Evolutionary conservation across 2,113 vertebrate species (phyloP).

Genomic region (Acrocephalus kingi): DNA sequence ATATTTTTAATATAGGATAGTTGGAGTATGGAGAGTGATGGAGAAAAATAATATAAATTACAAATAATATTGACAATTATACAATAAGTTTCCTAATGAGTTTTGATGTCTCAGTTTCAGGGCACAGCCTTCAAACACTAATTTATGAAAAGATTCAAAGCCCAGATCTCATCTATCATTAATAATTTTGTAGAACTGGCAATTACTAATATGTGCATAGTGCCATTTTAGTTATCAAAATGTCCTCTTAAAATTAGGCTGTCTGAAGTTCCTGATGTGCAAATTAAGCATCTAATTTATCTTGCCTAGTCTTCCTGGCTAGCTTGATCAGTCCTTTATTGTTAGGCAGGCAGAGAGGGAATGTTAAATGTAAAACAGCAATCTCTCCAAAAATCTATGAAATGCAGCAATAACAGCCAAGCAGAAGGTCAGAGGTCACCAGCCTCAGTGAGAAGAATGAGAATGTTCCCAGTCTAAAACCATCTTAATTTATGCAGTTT

Average conservation of each 20-base stretch:
- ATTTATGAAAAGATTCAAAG: conserved; percentile 48
- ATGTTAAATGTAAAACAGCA: conserved; percentile 14
- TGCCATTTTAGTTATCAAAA: conserved; percentile 72
- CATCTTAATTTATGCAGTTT: background rate
- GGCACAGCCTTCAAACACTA: background rate
- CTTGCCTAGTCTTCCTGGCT: conserved; percentile 51
- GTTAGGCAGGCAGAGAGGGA: conserved; percentile 27
- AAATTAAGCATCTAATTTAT: conserved; percentile 77
- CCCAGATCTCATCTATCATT: conserved; percentile 48
- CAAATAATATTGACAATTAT: background rate
- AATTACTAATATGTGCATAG: conserved; percentile 52
- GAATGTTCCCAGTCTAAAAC: background rate
- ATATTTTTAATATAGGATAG: background rate
- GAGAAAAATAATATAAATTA: background rate
- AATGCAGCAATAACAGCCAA: background rate
- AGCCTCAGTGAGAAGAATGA: background rate
- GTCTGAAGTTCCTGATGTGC: conserved; percentile 62
- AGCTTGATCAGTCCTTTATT: conserved; percentile 48
- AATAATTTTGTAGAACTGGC: conserved; percentile 50
- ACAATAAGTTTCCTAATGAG: background rate
- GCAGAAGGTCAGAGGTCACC: background rate
- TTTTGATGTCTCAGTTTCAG: conserved; percentile 17
- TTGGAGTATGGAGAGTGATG: background rate
- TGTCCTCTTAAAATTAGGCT: conserved; percentile 73
- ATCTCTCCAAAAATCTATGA: background rate